phyloP scores from a whole-genome alignment of 1,140 invertebrate species.

The Aphis gossypii region DNA sequence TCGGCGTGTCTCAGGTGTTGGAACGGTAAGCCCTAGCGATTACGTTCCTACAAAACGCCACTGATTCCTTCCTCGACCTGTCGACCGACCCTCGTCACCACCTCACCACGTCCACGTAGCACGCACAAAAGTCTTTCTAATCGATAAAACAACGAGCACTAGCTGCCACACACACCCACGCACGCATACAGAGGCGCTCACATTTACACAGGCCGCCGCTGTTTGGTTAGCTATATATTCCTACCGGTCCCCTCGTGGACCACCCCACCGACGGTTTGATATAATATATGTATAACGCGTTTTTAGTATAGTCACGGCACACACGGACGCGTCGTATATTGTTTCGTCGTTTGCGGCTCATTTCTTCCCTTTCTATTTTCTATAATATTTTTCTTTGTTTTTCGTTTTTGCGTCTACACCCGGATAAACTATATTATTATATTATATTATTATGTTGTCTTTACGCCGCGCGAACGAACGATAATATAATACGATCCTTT shows the following conservation, averaged over 20 bases:
- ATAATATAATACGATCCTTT: constrained; percentile 11
- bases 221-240: background rate
- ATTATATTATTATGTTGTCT: constrained; percentile 1
- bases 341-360: background rate
- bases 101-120: background rate
- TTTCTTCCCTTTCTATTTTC: background rate
- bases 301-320: background rate
- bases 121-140: constrained; percentile 20
- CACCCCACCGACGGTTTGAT: background rate
- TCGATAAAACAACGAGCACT: constrained; percentile 39
- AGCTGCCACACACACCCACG: background rate
- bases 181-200: background rate
- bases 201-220: background rate
- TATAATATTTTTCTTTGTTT: constrained; percentile 3
- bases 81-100: background rate
- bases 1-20: constrained; percentile 39
- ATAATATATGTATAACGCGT: background rate
- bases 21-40: constrained; percentile 33
- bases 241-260: background rate
- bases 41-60: constrained; percentile 33
- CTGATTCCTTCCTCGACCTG: background rate
- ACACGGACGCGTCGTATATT: background rate
- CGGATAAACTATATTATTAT: constrained; percentile 11
- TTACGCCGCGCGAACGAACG: background rate
- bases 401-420: background rate